Base-by-base conservation (phyloP, 2,888 invertebrate species). In the Drosophila flavopinicola region DNA sequence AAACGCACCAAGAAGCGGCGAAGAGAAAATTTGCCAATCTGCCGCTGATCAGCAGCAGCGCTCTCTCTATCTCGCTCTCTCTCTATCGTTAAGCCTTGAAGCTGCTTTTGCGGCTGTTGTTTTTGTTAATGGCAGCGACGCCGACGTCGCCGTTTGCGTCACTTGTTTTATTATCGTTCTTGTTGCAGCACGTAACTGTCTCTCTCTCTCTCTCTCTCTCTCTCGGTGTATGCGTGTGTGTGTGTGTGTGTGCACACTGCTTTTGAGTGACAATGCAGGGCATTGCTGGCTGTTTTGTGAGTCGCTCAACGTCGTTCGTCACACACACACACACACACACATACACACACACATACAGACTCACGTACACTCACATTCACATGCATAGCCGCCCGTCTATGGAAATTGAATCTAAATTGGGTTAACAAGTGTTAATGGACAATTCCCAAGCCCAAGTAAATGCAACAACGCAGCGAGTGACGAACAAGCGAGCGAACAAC, bases 381-480 rank as follows among this genome's bases (percentile, higher is more conserved):
- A 20, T 20, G 2, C 20, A 20, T 20, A 20, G 66, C 66, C 66
- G 48, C 56, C 54, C 29, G 54, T 71, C 80, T 86, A 86, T 88
- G 82, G 82, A 86, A 88, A 83, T 83, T 87, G 73, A 86, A 79
- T 83, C 78, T 82, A 88, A 83, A 83, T 83, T 83, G 87, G 88
- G 88, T 83, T 83, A 83, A 83, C 88, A 83, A 83, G 82, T 88
- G 82, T 88, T 83, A 88, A 83, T 88, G 88, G 82, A 86, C 87
- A 86, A 83, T 78, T 75, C 60, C 68, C 78, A 57, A 54, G 75
- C 71, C 35, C 61, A 78, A 20, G 37, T 27, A 33, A 59, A 58
- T 51, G 67, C 63, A 73, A 45, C 37, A 11, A 4, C 20, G 51
- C 20, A 39, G 25, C 47, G 45, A 32, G 30, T 54, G 33, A 37